Base-by-base conservation (phyloP, 2,113 vertebrate genomes). In the Eonycteris spelaea region DNA sequence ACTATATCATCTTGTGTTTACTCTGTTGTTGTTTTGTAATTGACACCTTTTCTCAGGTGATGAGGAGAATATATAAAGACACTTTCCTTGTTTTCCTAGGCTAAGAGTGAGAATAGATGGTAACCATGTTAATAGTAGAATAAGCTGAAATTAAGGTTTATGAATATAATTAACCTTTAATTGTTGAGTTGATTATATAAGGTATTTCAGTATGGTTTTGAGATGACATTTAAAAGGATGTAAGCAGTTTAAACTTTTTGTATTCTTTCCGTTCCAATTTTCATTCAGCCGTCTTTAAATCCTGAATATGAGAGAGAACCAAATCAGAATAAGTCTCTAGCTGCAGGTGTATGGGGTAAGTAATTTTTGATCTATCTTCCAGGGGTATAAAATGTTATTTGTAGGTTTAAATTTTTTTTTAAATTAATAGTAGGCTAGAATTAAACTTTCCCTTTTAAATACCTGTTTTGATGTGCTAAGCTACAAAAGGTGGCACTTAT, bases 271-370 rank as follows among this genome's bases (percentile, higher is more conserved):
- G 75, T 87, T 79, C 8, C 9, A 61, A 35, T 71, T 91, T 68
- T 87, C 5, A 98, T 98, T 87, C 83, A 99, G 99, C 99, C 99
- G 0, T 99, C 98, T 94, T 96, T 99, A 97, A 99, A 99, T 94
- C 99, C 99, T 95, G 98, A 98, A 79, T 98, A 98, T 95, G 98
- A 99, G 92, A 98, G 98, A 94, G 98, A 98, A 95, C 95, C 97
- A 97, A 99, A 98, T 97, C 98, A 98, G 97, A 98, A 97, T 96
- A 99, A 98, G 97, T 98, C 98, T 94, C 97, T 98, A 97, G 97
- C 98, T 97, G 97, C 98, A 55, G 98, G 99, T 97, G 99, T 99
- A 35, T 99, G 99, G 99, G 99, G 99, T 99, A 97, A 99, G 99
- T 98, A 90, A 94, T 94, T 82, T 93, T 89, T 86, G 24, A 78